phyloP scores from a whole-genome alignment of 2,797 vertebrate genomes.

The Antennarius maculatus region DNA sequence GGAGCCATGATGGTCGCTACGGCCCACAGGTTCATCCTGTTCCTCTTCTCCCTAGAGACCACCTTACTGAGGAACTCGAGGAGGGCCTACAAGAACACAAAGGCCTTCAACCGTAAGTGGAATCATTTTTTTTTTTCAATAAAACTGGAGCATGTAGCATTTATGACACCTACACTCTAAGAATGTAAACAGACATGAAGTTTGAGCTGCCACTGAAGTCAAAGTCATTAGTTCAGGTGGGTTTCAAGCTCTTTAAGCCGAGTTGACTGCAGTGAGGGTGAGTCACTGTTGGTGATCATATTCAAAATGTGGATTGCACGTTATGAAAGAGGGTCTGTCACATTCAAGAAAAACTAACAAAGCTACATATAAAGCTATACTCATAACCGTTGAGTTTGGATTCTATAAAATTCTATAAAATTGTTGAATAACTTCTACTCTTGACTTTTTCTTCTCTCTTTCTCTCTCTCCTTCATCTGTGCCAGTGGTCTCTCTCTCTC shows the following conservation, averaged over 20 bases:
- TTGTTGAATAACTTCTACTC: no score
- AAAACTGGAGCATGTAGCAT: slow-evolving; percentile 29
- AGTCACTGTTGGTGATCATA: slow-evolving; percentile 49
- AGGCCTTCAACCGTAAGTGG: not conserved
- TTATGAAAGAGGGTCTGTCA: slow-evolving; percentile 32
- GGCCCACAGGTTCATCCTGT: slow-evolving; percentile 94
- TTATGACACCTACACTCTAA: slow-evolving; percentile 34
- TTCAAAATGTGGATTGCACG: slow-evolving; percentile 29
- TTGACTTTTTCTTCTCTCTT: no score
- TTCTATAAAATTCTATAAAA: no score
- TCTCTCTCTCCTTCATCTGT: no score
- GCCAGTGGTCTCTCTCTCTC: no score
- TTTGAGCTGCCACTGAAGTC: slow-evolving; percentile 58
- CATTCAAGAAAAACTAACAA: not conserved
- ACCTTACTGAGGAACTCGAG: slow-evolving; percentile 93
- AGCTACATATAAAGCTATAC: no score
- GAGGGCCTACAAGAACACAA: slow-evolving; percentile 78
- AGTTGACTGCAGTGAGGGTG: slow-evolving; percentile 44
- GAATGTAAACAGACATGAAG: slow-evolving; percentile 36
- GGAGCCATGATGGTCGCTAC: slow-evolving; percentile 94
- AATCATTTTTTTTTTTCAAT: not conserved
- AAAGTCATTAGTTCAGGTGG: slow-evolving; percentile 63
- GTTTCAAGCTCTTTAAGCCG: slow-evolving; percentile 42
- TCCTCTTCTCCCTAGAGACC: slow-evolving; percentile 85
- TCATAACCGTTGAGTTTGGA: no score